These are phyloP conservation scores for Halictus rubicundus DNA, from an alignment of 1,140 invertebrate genomes.

Conservation along the genomic window DNA sequence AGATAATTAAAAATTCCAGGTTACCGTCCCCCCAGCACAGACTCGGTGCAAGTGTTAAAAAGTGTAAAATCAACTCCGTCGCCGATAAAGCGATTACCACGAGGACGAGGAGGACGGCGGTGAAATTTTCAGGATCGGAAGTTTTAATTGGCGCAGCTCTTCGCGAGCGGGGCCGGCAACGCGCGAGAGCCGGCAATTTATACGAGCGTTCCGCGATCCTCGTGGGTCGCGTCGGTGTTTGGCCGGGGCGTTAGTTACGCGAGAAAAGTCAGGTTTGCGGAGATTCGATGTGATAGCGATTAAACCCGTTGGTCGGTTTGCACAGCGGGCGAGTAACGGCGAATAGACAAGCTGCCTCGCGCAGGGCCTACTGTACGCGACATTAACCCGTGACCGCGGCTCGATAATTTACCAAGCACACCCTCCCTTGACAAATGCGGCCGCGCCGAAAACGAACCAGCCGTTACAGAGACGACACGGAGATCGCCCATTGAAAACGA, in stretches of 20 bases:
- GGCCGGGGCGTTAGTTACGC: conserved; percentile 23
- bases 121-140: background rate
- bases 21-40: no score
- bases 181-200: conserved; percentile 9
- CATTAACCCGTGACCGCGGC: conserved; percentile 22
- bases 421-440: conserved; percentile 20
- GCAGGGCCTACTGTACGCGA: conserved; percentile 12
- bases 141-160: conserved; percentile 9
- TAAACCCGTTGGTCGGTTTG: background rate
- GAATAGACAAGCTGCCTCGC: conserved; percentile 15
- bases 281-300: conserved; percentile 22
- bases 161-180: background rate
- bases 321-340: background rate
- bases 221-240: background rate
- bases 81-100: no score
- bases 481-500: background rate
- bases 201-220: background rate
- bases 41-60: no score
- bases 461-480: background rate
- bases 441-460: background rate
- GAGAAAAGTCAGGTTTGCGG: conserved; percentile 33
- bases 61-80: no score
- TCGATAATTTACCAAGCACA: conserved; percentile 21
- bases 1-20: no score
- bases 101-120: no score